Conservation (phyloP, 2,797 vertebrate species). For the Hypotaenidia philippensis region DNA sequence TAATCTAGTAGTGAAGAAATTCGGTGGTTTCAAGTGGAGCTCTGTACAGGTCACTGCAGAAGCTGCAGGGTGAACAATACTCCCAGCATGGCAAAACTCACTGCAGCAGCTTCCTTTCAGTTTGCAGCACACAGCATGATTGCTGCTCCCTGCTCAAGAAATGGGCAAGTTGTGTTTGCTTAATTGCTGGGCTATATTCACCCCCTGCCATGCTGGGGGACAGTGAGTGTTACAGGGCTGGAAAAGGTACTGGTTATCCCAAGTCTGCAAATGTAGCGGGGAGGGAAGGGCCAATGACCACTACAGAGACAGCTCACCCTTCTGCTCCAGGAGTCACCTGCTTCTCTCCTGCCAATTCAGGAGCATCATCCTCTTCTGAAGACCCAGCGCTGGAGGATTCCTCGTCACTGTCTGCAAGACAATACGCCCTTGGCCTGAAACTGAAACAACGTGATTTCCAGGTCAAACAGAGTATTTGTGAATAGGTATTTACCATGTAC, state of each 20-base stretch:
- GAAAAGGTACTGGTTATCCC: not conserved
- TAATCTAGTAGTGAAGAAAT: not conserved
- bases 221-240: not conserved
- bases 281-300: not conserved
- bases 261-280: fast-evolving
- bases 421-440: conserved; percentile 92
- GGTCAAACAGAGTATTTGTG: conserved; percentile 7
- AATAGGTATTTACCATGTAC: not conserved
- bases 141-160: not conserved
- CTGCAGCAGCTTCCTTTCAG: not conserved
- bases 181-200: no score
- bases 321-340: conserved; percentile 85
- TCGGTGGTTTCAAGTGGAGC: not conserved
- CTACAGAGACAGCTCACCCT: conserved; percentile 82
- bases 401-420: conserved; percentile 96
- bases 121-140: not conserved
- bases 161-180: no score
- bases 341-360: conserved; percentile 88
- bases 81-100: not conserved
- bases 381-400: conserved; percentile 97
- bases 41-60: not conserved
- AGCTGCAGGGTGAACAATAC: not conserved
- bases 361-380: conserved; percentile 92
- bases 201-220: not conserved
- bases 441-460: conserved; percentile 77